A percentile compares a stretch with the other conserved stretches of the same genome.
Evolutionary conservation across 2,888 invertebrate genomes (phyloP).

Genomic region (Lasioglossum zephyrum): DNA sequence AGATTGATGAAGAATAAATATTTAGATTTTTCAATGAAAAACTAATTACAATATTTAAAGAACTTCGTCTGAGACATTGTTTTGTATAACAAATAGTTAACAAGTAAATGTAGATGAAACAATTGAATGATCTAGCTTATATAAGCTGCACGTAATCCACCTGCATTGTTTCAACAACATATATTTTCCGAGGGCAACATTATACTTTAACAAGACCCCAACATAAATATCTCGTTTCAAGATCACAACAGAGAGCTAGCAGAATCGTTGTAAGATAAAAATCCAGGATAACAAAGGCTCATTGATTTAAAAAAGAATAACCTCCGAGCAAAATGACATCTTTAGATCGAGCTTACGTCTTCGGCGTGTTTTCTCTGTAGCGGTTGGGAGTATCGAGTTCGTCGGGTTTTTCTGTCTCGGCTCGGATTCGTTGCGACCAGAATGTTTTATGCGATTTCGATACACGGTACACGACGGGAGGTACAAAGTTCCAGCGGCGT

Average conservation of each 20-base stretch:
- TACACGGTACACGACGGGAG: background rate
- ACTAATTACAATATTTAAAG: background rate
- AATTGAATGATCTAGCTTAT: background rate
- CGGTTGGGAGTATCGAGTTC: background rate
- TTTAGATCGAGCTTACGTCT: background rate
- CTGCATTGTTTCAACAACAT: background rate
- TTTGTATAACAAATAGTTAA: background rate
- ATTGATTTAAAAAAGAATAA: background rate
- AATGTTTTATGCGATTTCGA: slow-evolving; percentile 38
- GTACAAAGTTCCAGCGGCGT: slow-evolving; percentile 18
- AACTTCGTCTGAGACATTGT: background rate
- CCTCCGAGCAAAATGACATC: background rate
- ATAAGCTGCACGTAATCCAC: background rate
- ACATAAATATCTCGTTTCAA: background rate
- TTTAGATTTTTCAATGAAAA: no score
- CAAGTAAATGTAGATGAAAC: background rate
- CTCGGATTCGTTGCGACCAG: slow-evolving; percentile 6
- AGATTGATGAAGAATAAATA: no score
- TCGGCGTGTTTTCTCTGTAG: background rate
- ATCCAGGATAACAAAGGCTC: background rate
- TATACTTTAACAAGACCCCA: background rate
- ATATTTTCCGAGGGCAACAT: background rate
- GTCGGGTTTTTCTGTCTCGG: background rate
- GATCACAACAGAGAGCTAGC: background rate
- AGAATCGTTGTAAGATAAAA: background rate